Conservation (phyloP, 2,113 vertebrate genomes). For the Siphamia tubifer region DNA sequence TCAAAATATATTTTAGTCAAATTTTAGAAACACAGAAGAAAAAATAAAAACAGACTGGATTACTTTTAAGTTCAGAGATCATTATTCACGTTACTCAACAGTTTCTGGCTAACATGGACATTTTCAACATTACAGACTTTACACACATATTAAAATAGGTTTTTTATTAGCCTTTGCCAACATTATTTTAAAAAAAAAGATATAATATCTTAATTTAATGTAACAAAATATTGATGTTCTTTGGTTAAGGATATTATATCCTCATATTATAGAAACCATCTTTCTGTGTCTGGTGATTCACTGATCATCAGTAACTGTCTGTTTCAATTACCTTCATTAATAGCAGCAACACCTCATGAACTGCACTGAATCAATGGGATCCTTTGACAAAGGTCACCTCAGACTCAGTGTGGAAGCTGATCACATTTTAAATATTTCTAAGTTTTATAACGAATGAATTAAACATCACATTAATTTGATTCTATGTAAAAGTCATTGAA, state of each 20-base stretch:
- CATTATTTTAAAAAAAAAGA: not conserved
- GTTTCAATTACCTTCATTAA: conserved; percentile 8
- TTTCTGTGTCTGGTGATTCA: conserved; percentile 2
- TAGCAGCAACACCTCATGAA: conserved; percentile 44
- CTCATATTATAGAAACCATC: not conserved
- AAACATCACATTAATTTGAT: conserved; percentile 1
- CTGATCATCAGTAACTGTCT: conserved; percentile 22
- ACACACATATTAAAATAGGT: not conserved
- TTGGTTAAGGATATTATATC: conserved; percentile 25
- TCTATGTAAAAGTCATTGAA: not conserved
- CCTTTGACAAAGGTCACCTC: not conserved
- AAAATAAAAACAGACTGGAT: conserved; percentile 6
- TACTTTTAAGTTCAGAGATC: conserved; percentile 18
- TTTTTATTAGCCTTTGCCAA: not conserved
- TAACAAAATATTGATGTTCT: conserved; percentile 35
- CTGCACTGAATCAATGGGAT: conserved; percentile 5
- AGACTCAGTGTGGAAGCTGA: not conserved
- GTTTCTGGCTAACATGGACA: conserved; percentile 7
- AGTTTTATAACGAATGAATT: not conserved
- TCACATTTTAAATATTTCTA: not conserved
- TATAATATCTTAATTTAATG: not conserved
- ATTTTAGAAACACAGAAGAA: not conserved
- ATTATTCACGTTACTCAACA: conserved; percentile 10
- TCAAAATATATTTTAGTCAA: conserved; percentile 15
- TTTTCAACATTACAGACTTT: conserved; percentile 32